Base-by-base conservation (phyloP, 2,797 vertebrate species). In the Onychomys torridus region DNA sequence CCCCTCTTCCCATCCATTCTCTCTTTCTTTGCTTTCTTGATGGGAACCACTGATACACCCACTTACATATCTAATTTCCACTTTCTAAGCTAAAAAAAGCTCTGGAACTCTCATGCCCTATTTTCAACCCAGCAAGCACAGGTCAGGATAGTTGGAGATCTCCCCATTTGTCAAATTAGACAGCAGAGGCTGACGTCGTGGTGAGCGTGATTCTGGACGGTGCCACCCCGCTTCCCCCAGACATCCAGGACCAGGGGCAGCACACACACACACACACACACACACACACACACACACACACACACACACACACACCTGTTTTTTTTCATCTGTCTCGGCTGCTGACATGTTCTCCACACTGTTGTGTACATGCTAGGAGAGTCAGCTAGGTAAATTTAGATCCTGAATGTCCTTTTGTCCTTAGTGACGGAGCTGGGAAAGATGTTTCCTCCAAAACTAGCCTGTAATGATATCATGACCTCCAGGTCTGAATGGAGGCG, bases 221-320 rank as follows among this genome's bases (percentile, higher is more conserved):
- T 29, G 46, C 21, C 12, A 14, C 34, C 21, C 9, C 0, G 6
- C 13, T 52, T 11, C 0, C 0, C 23, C 25, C 10, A 12, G 37
- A 17, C 4, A 2, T 25, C 59, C 27, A 69, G 71, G 59, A 21
- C 4, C 21, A 65, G n/a, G 32, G 23, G 40, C 14, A 8, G 71
- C 3, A 1, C 10, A 12, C 71, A 61, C 34, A 92, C 79, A n/a
- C 3, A 1, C 10, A 12, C 3, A 1, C 10, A 12, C 3, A 1
- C 10, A 12, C 3, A 1, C 10, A 12, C 3, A 1, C 10, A 12
- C 3, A 1, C 10, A 12, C 3, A 1, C 10, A 12, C 3, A 1
- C 10, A 12, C 3, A 1, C 10, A 12, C 3, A 1, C 10, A 12
- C 71, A 61, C 34, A 92, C 79, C 34, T n/a, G n/a, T n/a, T n/a